Evolutionary conservation across 1,140 invertebrate species (phyloP), one percentile per base, ranked within the genome.

Genomic region (Caerostris darwini): DNA sequence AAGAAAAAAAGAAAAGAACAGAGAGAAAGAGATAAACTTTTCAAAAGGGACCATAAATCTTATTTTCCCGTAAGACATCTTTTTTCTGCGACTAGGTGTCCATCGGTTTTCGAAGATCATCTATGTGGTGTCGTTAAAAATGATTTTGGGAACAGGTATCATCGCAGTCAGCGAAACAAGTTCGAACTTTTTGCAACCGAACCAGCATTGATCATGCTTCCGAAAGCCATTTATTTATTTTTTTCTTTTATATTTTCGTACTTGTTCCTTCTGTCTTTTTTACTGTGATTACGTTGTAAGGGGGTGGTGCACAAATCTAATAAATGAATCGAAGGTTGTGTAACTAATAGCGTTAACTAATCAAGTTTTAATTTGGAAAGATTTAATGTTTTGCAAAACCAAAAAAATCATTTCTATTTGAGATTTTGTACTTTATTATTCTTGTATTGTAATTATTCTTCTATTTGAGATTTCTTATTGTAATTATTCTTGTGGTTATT

Each of bases 111-210:
- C 61, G 64, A 90, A 90, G 67, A 90, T 90, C 67, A 19, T 71
- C 50, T 77, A 19, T 61, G n/a, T 61, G 67, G 87, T 90, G 87
- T 90, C 87, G 61, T 56, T 90, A 90, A 90, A 90, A 90, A 87
- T 64, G 59, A 87, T 54, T 90, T 69, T 54, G 87, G 57, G 67
- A 90, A 90, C 87, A 90, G 87, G 87, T 90, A 90, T 87, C 61
- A 34, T 50, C 61, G n/a, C 34, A 56, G 87, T 53, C 53, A 50
- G 64, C 34, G 34, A 69, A 90, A 90, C 67, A 57, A 69, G 61
- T 90, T 90, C 12, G 64, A 64, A 57, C 85, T 87, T 54, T 64
- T 87, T 57, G 34, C 57, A 53, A 61, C 85, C 85, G 56, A 57
- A 64, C 87, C 53, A 54, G 53, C 71, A 69, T 90, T 90, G 50